Base-by-base conservation (phyloP, 2,113 vertebrate species). In the Hystrix cristata region DNA sequence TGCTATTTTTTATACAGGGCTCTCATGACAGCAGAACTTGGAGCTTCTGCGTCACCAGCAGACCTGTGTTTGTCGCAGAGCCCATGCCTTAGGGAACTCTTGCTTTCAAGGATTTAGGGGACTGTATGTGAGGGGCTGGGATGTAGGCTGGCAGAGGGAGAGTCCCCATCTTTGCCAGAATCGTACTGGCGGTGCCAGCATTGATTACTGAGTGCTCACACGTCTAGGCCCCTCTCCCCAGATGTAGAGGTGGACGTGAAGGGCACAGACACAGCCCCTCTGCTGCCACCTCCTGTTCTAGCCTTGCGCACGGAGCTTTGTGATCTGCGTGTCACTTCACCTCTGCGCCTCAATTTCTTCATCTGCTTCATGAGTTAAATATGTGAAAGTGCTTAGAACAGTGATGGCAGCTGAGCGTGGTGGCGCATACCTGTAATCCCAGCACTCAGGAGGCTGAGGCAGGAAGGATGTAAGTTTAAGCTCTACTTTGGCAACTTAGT, bases 191-290 rank as follows among this genome's bases (percentile, higher is more conserved):
- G 2, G 11, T 9, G 6, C 65, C 31, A 29, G 0, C n/a, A 29
- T 27, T 29, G 64, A 19, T 7, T 7, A 6, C 1, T 27, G 34
- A 46, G 31, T 27, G 9, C 23, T 48, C 2, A 0, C 84, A 0
- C 0, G 5, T 65, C 53, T 1, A 11, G 15, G 51, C 60, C 34
- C 23, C 57, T 72, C 48, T 25, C 46, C n/a, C 78, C 23, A 9
- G 34, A 7, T 60, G 31, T 29, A 2, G 29, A 55, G 2, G 43
- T 62, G 34, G 6, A 7, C 0, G 0, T 29, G 21, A 60, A 29
- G 74, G 53, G 65, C 51, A 8, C 6, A 18, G 48, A 21, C 29
- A 60, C 60, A 46, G 34, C 72, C 23, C 14, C 18, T 1, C 38
- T 51, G 34, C 81, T 29, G 83, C 11, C 46, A 43, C 57, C 38